phyloP scores from a whole-genome alignment of 2,797 vertebrate species.

The Gallinago solitaria region DNA sequence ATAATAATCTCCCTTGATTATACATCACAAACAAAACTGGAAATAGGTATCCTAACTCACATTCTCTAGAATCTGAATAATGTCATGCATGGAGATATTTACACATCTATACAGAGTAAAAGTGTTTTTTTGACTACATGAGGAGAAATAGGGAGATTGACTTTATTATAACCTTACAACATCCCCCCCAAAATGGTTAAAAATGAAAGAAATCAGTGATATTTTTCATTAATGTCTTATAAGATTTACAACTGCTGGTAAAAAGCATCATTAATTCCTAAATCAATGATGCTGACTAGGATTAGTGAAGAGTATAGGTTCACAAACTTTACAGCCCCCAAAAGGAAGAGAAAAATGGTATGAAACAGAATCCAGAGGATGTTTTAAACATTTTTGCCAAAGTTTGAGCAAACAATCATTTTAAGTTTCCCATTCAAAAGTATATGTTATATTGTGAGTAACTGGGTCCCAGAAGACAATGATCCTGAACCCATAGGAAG shows the following conservation, averaged over 20 bases:
- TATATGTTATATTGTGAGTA: background rate
- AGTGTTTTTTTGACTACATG: background rate
- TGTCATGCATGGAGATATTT: background rate
- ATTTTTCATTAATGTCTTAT: background rate
- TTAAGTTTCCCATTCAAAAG: background rate
- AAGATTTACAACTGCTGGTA: background rate
- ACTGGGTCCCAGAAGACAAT: background rate
- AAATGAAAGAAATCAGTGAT: background rate
- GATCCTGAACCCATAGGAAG: conserved; percentile 9
- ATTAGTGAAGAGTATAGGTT: background rate
- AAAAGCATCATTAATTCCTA: background rate
- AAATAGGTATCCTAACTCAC: background rate
- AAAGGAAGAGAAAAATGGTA: background rate
- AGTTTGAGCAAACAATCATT: background rate
- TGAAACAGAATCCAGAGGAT: background rate
- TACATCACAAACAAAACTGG: background rate
- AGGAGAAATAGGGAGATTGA: background rate
- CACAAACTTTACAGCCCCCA: background rate
- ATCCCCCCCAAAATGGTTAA: background rate
- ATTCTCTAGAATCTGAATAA: background rate
- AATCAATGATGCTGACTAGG: background rate
- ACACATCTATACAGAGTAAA: background rate
- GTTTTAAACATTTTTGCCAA: background rate
- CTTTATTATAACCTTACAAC: background rate
- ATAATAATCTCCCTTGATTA: background rate